Evolutionary conservation across 2,888 invertebrate genomes (phyloP), one percentile per base, ranked within the genome.

Genomic region (Latheticus oryzae): DNA sequence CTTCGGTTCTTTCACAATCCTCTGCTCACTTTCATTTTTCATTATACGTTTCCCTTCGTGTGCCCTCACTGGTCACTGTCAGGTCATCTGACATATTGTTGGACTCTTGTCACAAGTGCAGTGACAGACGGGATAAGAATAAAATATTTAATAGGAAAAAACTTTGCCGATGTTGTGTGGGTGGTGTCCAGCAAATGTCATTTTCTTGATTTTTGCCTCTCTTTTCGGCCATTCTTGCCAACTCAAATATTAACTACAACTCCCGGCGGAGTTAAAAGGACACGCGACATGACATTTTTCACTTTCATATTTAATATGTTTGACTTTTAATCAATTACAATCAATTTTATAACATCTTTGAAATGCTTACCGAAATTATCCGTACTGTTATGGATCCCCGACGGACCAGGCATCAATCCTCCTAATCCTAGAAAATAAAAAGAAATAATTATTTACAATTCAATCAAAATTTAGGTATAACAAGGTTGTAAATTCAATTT

Each of bases 381-480:
- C 58, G 83, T 83, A 61, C 73, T 78, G 74, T 85, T 85, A 70
- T 86, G 90, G 78, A 93, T 88, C 73, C 92, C 91, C 63, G 93
- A 93, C 23, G 93, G 93, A 72, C 93, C 93, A 60, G 93, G 91
- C 76, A 93, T 83, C 68, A 93, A 84, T 72, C 92, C 93, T 82
- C 87, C 78, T 77, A 87, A 78, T 65, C 84, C 82, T 82, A 71
- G 5, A 42, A 24, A 13, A n/a, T 15, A 30, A 15, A 50, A 35
- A 38, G 12, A 24, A 37, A 23, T 23, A 47, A 23, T 43, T 23
- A 30, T 43, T 23, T 43, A 1, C 3, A 16, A 5, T 2, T 13
- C 15, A 5, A 2, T 7, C 2, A 23, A 24, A 13, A 17, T 9
- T 9, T 1, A 4, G 17, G 17, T 35, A 19, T 12, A 35, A 35